Evolutionary conservation across 2,797 vertebrate genomes (phyloP), one percentile per base, ranked within the genome.

Genomic region (Acestrorhynchus altus): DNA sequence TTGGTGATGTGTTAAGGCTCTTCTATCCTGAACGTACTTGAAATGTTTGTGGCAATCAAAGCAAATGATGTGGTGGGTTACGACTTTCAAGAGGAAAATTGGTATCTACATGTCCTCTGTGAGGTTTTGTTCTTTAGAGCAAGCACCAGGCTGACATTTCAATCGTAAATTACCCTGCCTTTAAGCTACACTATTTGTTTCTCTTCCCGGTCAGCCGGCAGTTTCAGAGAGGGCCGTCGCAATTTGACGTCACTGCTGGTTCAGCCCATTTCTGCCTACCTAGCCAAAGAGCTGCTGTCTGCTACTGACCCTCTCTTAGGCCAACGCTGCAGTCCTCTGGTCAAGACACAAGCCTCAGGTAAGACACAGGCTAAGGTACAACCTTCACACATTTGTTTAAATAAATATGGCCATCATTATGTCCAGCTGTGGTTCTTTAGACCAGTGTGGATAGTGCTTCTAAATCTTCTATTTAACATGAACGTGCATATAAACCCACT

Each of bases 191-290:
- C 57, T 42, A 63, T 4, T 10, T 5, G 18, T 47, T 10, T 13
- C 1, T 9, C 39, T 16, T 7, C 13, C 57, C 11, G n/a, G 8
- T 35, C 82, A 98, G 97, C 86, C 88, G 95, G 91, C 66, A 91
- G 89, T 84, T 92, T 92, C 79, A 92, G 91, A 79, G 90, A 88
- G 18, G 87, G 59, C 12, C 77, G 70, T 51, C 60, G 68, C 39
- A 93, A 92, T 85, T 89, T 96, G 80, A 96, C 96, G 0, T 90
- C 91, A 0, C 74, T 98, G n/a, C 79, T 98, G 81, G 96, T 98
- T 7, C 97, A 98, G 84, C 96, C 97, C 26, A 88, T 98, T 82
- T 96, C 96, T 35, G 88, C 93, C 7, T 81, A 84, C 56, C 92
- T 98, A 9, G 95, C 93, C 68, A 93, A 89, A 88, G 93, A 88